Percentiles rank a stretch among this genome's conserved stretches.
Conservation (phyloP, 2,113 vertebrate species). For the Spea multiplicata region DNA sequence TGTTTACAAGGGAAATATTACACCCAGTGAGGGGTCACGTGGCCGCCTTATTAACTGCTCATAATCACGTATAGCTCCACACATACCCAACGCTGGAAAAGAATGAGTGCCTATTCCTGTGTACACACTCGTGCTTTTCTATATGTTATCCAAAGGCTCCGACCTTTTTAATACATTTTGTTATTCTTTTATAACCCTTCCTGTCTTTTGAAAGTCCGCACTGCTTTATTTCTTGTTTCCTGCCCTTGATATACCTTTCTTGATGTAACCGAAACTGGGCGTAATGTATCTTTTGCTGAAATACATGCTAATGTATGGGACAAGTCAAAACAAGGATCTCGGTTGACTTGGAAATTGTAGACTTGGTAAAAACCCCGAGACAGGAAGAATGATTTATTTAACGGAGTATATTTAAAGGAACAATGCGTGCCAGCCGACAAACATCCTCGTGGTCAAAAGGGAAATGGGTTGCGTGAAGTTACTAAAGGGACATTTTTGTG, state of each 20-base stretch:
- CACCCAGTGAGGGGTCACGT: too few species aligned
- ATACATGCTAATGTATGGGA: slow-evolving; percentile 2
- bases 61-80: background rate
- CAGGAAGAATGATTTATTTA: slow-evolving; percentile 24
- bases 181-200: slow-evolving; percentile 7
- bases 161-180: background rate
- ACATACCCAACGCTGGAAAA: background rate
- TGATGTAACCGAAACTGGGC: slow-evolving; percentile 12
- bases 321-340: slow-evolving; percentile 18
- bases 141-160: slow-evolving; percentile 8
- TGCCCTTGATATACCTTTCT: background rate
- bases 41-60: too few species aligned
- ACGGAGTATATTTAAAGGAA: slow-evolving; percentile 1
- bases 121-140: background rate
- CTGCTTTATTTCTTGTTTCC: background rate
- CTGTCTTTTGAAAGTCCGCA: slow-evolving; percentile 24
- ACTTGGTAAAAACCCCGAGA: background rate
- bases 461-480: too few species aligned
- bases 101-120: background rate
- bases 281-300: slow-evolving; percentile 24
- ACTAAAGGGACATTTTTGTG: too few species aligned
- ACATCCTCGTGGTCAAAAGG: background rate
- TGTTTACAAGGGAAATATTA: background rate
- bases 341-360: background rate
- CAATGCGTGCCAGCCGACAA: background rate